phyloP scores from a whole-genome alignment of 2,113 vertebrate species.

The Stictonetta naevosa region DNA sequence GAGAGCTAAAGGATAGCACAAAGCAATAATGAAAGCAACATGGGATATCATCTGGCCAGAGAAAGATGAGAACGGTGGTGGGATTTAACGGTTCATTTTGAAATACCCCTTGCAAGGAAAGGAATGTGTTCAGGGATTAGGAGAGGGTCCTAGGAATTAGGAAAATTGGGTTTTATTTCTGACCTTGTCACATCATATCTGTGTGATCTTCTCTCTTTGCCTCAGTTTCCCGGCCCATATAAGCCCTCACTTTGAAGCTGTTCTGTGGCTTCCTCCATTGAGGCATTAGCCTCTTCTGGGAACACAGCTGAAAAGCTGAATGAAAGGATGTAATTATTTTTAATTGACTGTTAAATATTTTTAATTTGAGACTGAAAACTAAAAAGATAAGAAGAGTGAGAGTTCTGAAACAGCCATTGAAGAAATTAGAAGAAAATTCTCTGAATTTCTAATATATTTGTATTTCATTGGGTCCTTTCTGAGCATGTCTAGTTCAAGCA shows the following conservation, averaged over 20 bases:
- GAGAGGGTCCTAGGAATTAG: not conserved
- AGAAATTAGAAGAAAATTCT: not conserved
- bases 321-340: not conserved
- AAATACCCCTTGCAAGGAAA: slow-evolving; percentile 18
- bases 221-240: not conserved
- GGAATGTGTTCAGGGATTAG: slow-evolving; percentile 1
- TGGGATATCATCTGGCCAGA: not conserved
- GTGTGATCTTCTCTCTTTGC: not conserved
- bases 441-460: not conserved
- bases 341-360: not conserved
- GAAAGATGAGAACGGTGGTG: not conserved
- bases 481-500: not conserved
- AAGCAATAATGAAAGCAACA: slow-evolving; percentile 16
- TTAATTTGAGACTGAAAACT: not conserved
- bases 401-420: not conserved
- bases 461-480: not conserved
- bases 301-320: not conserved
- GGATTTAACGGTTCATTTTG: not conserved
- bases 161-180: not conserved
- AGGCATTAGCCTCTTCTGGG: not conserved
- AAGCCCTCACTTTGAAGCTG: not conserved
- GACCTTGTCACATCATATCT: not conserved
- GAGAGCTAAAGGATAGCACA: slow-evolving; percentile 15
- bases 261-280: not conserved
- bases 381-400: not conserved